Conservation (phyloP, 2,113 vertebrate species). For the Thryonomys swinderianus region DNA sequence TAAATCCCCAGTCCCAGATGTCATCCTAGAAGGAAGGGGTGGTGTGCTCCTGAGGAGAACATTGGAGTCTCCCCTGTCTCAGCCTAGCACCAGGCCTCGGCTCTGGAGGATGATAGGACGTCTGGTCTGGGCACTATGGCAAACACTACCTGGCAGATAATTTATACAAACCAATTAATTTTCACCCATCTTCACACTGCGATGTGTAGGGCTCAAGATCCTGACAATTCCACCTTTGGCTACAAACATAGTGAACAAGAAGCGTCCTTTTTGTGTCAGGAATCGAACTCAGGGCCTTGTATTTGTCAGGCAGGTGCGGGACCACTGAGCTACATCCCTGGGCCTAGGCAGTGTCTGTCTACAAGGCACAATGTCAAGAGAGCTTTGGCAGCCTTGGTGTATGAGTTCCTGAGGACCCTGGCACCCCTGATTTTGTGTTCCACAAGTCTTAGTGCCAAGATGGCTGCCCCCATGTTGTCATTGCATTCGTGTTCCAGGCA, state of each 20-base stretch:
- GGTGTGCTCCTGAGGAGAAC: background rate
- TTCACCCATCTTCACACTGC: background rate
- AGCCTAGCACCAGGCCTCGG: background rate
- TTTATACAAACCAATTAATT: background rate
- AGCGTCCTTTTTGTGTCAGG: no score
- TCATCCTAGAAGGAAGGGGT: background rate
- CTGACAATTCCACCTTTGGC: background rate
- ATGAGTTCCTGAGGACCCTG: background rate
- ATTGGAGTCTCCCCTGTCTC: background rate
- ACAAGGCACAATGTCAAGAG: background rate
- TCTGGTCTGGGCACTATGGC: background rate
- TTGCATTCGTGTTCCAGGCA: background rate
- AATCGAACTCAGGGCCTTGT: no score
- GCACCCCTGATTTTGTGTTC: background rate
- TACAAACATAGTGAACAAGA: background rate
- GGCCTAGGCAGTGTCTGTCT: no score
- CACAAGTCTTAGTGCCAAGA: background rate
- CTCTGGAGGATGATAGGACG: accelerated
- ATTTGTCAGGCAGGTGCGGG: no score
- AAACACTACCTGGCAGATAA: background rate
- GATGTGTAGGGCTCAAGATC: background rate
- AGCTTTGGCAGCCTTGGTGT: no score
- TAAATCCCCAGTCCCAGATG: background rate
- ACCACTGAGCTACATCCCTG: no score
- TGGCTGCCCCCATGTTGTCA: background rate